Evolutionary conservation across 2,797 vertebrate species (phyloP).

Genomic region (Rhynchotus rufescens): DNA sequence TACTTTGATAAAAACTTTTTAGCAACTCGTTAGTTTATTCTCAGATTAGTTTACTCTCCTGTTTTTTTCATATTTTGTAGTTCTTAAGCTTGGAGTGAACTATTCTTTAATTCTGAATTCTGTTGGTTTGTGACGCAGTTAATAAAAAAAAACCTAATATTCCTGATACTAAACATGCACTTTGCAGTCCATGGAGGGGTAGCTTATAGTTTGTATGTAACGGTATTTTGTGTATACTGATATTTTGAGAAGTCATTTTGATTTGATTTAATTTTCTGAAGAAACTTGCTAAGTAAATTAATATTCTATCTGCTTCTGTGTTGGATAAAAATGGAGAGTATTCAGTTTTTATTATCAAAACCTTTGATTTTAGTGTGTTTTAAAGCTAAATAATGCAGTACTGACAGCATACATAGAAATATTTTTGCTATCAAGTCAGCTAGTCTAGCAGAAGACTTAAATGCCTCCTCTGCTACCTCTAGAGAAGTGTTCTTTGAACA

Average conservation of each 20-base stretch:
- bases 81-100: neutral
- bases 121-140: neutral
- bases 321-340: neutral
- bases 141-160: neutral
- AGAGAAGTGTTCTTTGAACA: neutral
- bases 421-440: neutral
- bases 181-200: neutral
- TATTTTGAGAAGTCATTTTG: neutral
- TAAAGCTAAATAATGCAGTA: neutral
- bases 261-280: neutral
- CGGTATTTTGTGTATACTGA: neutral
- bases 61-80: neutral
- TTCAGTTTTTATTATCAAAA: neutral
- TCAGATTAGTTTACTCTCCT: neutral
- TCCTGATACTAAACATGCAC: neutral
- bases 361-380: neutral
- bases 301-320: neutral
- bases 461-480: neutral
- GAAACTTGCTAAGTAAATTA: neutral
- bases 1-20: too few relatives aligned
- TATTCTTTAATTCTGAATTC: neutral
- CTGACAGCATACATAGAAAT: neutral
- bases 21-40: neutral
- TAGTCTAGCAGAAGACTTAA: accelerated
- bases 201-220: neutral